phyloP scores from a whole-genome alignment of 2,113 vertebrate species.

The Enhydra lutris region DNA sequence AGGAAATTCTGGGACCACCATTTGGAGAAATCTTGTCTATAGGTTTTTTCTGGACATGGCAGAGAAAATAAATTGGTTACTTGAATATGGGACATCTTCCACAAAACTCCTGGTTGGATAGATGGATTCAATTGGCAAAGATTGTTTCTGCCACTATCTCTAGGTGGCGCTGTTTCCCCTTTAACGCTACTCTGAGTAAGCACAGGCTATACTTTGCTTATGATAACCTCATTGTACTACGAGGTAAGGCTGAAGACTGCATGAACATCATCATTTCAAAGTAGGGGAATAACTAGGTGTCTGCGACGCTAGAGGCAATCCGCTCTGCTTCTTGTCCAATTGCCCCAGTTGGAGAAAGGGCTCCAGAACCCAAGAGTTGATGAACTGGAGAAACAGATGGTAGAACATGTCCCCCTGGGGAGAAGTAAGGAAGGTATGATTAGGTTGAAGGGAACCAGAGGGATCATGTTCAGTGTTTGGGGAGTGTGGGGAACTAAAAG shows the following conservation, averaged over 20 bases:
- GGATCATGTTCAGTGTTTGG: background rate
- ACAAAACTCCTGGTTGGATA: background rate
- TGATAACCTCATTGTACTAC: background rate
- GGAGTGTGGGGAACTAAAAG: background rate
- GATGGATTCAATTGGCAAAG: background rate
- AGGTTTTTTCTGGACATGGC: background rate
- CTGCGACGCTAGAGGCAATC: background rate
- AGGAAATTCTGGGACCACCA: background rate
- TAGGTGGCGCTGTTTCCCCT: conserved; percentile 66
- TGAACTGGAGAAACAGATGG: background rate
- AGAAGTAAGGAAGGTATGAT: background rate
- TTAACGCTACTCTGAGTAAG: background rate
- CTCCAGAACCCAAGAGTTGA: background rate
- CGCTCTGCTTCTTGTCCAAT: background rate
- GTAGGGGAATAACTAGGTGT: background rate
- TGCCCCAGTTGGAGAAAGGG: background rate
- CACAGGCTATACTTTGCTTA: background rate
- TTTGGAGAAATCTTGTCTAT: background rate
- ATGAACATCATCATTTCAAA: background rate
- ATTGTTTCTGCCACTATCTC: conserved; percentile 42
- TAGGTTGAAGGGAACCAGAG: background rate
- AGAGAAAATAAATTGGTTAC: background rate
- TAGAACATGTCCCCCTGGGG: too few species aligned
- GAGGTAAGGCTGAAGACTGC: background rate
- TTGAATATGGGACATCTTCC: background rate